These are phyloP conservation scores for Cotesia congregata DNA, from an alignment of 2,888 invertebrate species.

Conservation along the genomic window DNA sequence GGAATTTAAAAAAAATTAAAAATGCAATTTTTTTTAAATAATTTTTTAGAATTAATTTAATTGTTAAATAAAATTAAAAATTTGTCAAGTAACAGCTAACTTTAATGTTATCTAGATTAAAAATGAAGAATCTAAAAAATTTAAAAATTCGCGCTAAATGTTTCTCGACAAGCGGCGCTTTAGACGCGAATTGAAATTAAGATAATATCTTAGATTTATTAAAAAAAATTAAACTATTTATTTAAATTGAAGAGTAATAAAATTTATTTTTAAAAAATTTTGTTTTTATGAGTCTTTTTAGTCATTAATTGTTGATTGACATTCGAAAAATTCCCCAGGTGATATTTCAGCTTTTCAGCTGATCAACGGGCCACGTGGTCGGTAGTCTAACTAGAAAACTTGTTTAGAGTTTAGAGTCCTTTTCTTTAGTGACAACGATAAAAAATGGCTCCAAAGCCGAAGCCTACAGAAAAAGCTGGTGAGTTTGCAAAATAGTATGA, in stretches of 20 bases:
- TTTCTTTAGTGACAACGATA: not conserved
- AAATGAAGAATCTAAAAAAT: not conserved
- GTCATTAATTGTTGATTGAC: not conserved
- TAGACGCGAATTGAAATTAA: not conserved
- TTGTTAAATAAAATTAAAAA: too few species aligned
- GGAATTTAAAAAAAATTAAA: too few species aligned
- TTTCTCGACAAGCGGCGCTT: not conserved
- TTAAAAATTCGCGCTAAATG: not conserved
- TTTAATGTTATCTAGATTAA: constrained; percentile 90
- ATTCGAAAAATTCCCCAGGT: not conserved
- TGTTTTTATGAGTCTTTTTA: too few species aligned
- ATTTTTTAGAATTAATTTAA: too few species aligned
- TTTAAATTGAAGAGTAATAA: not conserved
- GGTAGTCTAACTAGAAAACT: not conserved
- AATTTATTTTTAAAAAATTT: not conserved
- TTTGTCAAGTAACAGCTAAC: too few species aligned
- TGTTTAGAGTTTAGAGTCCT: constrained; percentile 61
- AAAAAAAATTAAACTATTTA: not conserved
- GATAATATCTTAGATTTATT: not conserved
- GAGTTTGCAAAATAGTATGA: constrained; percentile 63
- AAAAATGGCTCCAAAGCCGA: constrained; percentile 90
- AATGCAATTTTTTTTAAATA: too few species aligned
- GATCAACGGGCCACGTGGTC: not conserved
- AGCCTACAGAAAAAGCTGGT: constrained; percentile 87
- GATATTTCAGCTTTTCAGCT: not conserved